Conservation (phyloP, 1,140 invertebrate genomes). For the Heliconius congener region DNA sequence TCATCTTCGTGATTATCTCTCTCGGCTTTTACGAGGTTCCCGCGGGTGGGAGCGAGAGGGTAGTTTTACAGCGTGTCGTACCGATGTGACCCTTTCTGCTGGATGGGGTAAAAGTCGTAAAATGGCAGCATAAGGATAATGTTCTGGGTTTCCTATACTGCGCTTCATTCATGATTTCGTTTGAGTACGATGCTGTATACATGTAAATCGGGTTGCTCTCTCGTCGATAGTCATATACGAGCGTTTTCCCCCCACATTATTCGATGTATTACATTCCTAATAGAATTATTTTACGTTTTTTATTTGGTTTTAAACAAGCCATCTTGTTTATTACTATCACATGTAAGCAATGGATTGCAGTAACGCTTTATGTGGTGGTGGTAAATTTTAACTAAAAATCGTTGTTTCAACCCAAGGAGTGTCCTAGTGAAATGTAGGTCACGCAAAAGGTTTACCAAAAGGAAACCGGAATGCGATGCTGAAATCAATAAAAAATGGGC, state of each 20-base stretch:
- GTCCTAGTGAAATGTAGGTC: slow-evolving; percentile 19
- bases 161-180: slow-evolving; percentile 81
- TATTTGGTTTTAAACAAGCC: slow-evolving; percentile 49
- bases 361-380: background rate
- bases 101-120: slow-evolving; percentile 80
- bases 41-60: slow-evolving; percentile 59
- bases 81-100: slow-evolving; percentile 75
- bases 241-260: slow-evolving; percentile 60
- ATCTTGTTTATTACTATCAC: slow-evolving; percentile 24
- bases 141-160: slow-evolving; percentile 79
- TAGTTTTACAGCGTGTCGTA: slow-evolving; percentile 71
- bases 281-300: slow-evolving; percentile 60
- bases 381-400: background rate
- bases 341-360: slow-evolving; percentile 15
- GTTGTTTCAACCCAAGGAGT: background rate
- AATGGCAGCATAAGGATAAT: slow-evolving; percentile 81
- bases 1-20: slow-evolving; percentile 79
- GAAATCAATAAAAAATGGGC: slow-evolving; percentile 23
- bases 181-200: slow-evolving; percentile 76
- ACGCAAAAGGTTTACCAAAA: slow-evolving; percentile 17
- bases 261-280: slow-evolving; percentile 71
- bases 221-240: slow-evolving; percentile 66
- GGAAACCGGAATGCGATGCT: slow-evolving; percentile 15
- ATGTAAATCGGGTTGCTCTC: slow-evolving; percentile 79
- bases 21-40: slow-evolving; percentile 62